A percentile compares a stretch with the other conserved stretches of the same genome.
Evolutionary conservation across 2,113 vertebrate species (phyloP).

Genomic region (Loxodonta africana): DNA sequence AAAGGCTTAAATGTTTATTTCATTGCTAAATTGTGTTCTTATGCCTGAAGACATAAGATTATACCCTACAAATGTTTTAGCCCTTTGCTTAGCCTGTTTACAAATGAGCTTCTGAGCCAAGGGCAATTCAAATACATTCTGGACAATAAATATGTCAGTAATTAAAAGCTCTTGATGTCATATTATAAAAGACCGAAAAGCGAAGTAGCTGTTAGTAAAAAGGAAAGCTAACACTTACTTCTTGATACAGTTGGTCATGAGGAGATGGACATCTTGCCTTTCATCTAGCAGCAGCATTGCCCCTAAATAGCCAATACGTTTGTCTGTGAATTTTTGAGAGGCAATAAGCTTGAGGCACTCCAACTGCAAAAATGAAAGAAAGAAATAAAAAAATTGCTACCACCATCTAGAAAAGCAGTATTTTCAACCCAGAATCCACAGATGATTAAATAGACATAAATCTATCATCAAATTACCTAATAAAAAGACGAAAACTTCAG

Average conservation of each 20-base stretch:
- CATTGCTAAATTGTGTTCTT: neutral
- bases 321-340: slow-evolving; percentile 99
- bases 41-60: slow-evolving; percentile 21
- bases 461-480: slow-evolving; percentile 14
- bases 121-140: slow-evolving; percentile 53
- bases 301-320: slow-evolving; percentile 99
- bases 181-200: slow-evolving; percentile 6
- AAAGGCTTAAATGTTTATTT: slow-evolving; percentile 41
- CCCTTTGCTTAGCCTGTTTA: slow-evolving; percentile 51
- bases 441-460: neutral
- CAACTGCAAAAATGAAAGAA: slow-evolving; percentile 90
- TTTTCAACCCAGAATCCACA: slow-evolving; percentile 36
- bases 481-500: slow-evolving; percentile 46
- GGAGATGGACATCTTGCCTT: slow-evolving; percentile 99
- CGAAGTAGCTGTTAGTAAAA: slow-evolving; percentile 18
- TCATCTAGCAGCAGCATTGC: slow-evolving; percentile 99
- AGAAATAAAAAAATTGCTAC: neutral
- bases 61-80: neutral
- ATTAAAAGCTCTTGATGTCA: neutral
- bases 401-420: slow-evolving; percentile 44
- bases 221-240: slow-evolving; percentile 92
- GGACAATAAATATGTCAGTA: slow-evolving; percentile 31
- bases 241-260: slow-evolving; percentile 99
- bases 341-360: slow-evolving; percentile 99
- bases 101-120: neutral